Percentiles rank a stretch among this genome's conserved stretches.
Conservation (phyloP, 2,888 invertebrate genomes). For the Ferrisia virgata region DNA sequence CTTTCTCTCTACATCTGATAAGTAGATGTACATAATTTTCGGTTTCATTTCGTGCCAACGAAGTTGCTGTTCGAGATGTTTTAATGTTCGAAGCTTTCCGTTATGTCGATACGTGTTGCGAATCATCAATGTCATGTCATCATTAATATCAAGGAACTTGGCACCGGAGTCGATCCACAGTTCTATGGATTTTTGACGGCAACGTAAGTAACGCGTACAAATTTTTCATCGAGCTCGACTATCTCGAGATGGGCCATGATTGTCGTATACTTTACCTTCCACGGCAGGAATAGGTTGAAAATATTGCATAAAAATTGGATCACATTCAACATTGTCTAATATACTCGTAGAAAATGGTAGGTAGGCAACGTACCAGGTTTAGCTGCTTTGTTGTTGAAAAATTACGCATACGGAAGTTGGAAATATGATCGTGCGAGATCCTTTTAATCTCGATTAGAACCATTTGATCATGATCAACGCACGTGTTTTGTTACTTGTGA, state of each 20-base stretch:
- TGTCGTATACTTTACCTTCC: too few species aligned
- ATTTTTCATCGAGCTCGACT: not conserved
- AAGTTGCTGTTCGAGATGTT: not conserved
- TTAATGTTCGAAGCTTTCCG: not conserved
- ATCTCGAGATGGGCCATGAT: not conserved
- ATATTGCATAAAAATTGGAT: too few species aligned
- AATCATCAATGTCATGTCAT: not conserved
- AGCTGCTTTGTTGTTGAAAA: too few species aligned
- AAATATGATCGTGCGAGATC: too few species aligned
- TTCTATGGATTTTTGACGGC: not conserved
- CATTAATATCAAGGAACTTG: not conserved
- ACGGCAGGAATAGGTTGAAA: not conserved
- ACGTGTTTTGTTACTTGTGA: too few species aligned
- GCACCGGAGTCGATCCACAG: not conserved
- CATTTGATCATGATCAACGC: too few species aligned
- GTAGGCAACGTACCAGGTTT: too few species aligned
- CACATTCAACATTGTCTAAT: too few species aligned
- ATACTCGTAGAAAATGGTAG: too few species aligned
- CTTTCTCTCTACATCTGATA: not conserved
- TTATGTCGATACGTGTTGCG: not conserved
- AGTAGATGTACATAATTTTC: not conserved
- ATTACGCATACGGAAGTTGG: too few species aligned
- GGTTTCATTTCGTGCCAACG: not conserved
- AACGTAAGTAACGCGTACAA: not conserved
- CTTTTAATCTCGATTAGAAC: too few species aligned